These are phyloP conservation scores for Disparrhopalites patrizii DNA, from an alignment of 2,888 invertebrate species.

Conservation along the genomic window DNA sequence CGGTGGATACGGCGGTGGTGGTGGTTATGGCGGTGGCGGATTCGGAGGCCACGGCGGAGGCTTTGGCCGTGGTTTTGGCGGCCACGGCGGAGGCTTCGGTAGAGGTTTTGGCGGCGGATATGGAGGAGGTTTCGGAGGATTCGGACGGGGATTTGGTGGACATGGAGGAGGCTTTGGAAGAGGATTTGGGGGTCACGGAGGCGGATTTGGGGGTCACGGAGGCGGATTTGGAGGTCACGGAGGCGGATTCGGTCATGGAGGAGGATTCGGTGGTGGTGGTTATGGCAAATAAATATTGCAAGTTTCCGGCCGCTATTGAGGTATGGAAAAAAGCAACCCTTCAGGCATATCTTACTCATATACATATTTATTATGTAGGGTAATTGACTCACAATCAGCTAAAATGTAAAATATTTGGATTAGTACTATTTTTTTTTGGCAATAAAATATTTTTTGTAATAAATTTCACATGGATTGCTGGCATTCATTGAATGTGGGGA, in stretches of 20 bases:
- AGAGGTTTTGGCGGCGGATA: background rate
- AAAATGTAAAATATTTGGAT: too few relatives aligned
- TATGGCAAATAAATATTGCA: constrained; percentile 3
- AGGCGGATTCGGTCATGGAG: background rate
- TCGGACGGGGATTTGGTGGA: too few relatives aligned
- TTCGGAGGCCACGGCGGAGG: background rate
- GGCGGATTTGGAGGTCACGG: background rate
- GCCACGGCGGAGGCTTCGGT: background rate
- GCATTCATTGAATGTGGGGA: too few relatives aligned
- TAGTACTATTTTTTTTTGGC: too few relatives aligned
- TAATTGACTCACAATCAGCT: too few relatives aligned
- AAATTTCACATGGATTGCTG: too few relatives aligned
- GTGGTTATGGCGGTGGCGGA: background rate
- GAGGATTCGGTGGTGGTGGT: too few relatives aligned
- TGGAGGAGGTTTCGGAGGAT: background rate
- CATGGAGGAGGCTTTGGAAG: constrained; percentile 4
- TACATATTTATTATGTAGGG: constrained; percentile 5
- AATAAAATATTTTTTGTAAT: too few relatives aligned
- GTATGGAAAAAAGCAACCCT: too few relatives aligned
- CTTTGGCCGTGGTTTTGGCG: background rate
- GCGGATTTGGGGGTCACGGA: background rate
- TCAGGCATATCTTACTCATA: too few relatives aligned
- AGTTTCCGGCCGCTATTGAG: too few relatives aligned
- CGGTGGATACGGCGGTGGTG: background rate
- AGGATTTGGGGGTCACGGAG: background rate